A percentile compares a stretch with the other conserved stretches of the same genome.
phyloP scores from a whole-genome alignment of 2,797 vertebrate species.

The Sarcoramphus papa region DNA sequence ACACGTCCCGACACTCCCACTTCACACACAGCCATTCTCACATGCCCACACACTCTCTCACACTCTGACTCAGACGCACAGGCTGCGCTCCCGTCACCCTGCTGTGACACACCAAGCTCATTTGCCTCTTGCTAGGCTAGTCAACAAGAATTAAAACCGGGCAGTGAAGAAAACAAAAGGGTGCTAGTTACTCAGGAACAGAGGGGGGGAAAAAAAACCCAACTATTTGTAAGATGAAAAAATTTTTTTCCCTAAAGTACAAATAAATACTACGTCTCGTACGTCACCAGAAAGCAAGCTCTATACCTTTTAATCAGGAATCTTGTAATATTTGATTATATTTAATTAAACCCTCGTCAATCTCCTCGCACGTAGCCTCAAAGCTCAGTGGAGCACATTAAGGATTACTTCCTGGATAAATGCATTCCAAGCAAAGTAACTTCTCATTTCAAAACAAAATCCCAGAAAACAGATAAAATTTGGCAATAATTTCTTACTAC shows the following conservation, averaged over 20 bases:
- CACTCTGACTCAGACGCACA: neutral
- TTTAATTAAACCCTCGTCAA: slow-evolving; percentile 20
- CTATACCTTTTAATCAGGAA: slow-evolving; percentile 20
- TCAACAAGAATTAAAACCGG: neutral
- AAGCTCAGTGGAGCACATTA: neutral
- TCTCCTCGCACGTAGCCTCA: neutral
- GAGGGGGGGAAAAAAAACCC: no score
- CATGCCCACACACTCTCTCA: neutral
- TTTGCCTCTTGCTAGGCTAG: neutral
- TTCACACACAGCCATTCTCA: neutral
- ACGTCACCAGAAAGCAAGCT: neutral
- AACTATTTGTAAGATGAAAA: neutral
- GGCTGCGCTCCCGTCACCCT: neutral
- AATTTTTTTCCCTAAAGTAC: neutral
- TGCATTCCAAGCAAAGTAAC: neutral
- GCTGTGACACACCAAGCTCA: neutral
- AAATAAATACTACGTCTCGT: neutral
- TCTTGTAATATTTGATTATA: neutral
- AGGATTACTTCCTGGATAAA: neutral
- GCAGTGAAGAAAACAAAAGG: neutral
- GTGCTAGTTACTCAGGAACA: neutral
- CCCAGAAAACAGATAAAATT: neutral
- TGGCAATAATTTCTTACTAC: neutral
- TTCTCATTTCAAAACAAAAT: neutral
- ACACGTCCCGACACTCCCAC: neutral